These are phyloP conservation scores for Beaufortia kweichowensis DNA, from an alignment of 2,113 vertebrate species.

Conservation along the genomic window DNA sequence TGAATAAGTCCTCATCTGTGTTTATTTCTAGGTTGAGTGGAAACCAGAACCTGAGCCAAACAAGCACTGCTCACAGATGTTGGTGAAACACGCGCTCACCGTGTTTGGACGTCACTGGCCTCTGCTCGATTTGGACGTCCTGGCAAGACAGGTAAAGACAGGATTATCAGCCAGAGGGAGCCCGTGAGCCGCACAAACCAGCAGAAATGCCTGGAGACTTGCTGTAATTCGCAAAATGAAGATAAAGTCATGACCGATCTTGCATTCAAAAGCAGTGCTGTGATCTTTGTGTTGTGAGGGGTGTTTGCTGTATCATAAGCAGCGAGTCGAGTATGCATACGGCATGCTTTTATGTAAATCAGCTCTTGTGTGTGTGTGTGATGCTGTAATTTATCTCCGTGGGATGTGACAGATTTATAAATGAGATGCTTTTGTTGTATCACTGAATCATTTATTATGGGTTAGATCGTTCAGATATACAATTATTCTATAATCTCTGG, in stretches of 20 bases:
- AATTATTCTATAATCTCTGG: not conserved
- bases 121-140: slow-evolving; percentile 72
- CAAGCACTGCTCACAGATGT: slow-evolving; percentile 77
- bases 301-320: not conserved
- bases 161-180: slow-evolving; percentile 12
- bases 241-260: not conserved
- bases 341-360: slow-evolving; percentile 9
- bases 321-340: not conserved
- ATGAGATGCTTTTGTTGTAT: not conserved
- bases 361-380: not conserved
- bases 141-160: slow-evolving; percentile 77
- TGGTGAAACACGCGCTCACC: slow-evolving; percentile 70
- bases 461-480: not conserved
- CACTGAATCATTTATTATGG: not conserved
- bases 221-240: slow-evolving; percentile 3
- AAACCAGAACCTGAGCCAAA: slow-evolving; percentile 71
- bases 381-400: not conserved
- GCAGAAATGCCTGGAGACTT: not conserved
- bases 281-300: slow-evolving; percentile 16
- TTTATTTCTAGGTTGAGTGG: slow-evolving; percentile 74
- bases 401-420: slow-evolving; percentile 2
- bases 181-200: not conserved
- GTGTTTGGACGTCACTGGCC: slow-evolving; percentile 72
- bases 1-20: slow-evolving; percentile 3
- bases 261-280: not conserved